phyloP scores from a whole-genome alignment of 2,888 invertebrate species.

The Tupiocoris notatus region DNA sequence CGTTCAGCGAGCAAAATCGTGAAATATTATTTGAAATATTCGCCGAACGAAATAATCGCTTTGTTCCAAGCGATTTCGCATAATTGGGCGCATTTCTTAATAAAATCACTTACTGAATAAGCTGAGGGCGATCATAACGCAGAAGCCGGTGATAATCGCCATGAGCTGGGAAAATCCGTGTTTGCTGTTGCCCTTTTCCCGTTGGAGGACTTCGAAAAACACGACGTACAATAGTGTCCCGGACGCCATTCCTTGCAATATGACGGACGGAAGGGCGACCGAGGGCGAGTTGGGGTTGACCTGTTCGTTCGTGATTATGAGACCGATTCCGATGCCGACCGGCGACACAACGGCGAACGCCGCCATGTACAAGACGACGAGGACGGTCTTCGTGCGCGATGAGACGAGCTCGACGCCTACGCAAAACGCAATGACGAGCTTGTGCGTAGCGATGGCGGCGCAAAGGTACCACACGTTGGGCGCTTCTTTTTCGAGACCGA shows the following conservation, averaged over 20 bases:
- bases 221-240: constrained; percentile 78
- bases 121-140: constrained; percentile 59
- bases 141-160: constrained; percentile 61
- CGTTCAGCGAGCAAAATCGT: no score
- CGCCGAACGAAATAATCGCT: no score
- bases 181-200: constrained; percentile 63
- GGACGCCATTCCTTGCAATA: constrained; percentile 69
- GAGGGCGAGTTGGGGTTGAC: constrained; percentile 53
- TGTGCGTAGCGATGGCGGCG: constrained; percentile 66
- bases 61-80: no score
- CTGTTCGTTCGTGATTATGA: constrained; percentile 57
- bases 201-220: constrained; percentile 76
- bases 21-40: no score
- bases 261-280: constrained; percentile 57
- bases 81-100: neutral
- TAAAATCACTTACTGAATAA: constrained; percentile 49
- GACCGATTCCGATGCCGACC: constrained; percentile 65
- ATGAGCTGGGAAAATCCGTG: constrained; percentile 61
- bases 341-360: constrained; percentile 68
- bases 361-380: constrained; percentile 60
- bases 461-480: constrained; percentile 65
- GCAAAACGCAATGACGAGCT: constrained; percentile 66
- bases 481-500: constrained; percentile 69
- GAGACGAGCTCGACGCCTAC: constrained; percentile 65
- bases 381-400: constrained; percentile 56